These are phyloP conservation scores for Pterostichus madidus DNA, from an alignment of 2,888 invertebrate genomes.

Conservation along the genomic window DNA sequence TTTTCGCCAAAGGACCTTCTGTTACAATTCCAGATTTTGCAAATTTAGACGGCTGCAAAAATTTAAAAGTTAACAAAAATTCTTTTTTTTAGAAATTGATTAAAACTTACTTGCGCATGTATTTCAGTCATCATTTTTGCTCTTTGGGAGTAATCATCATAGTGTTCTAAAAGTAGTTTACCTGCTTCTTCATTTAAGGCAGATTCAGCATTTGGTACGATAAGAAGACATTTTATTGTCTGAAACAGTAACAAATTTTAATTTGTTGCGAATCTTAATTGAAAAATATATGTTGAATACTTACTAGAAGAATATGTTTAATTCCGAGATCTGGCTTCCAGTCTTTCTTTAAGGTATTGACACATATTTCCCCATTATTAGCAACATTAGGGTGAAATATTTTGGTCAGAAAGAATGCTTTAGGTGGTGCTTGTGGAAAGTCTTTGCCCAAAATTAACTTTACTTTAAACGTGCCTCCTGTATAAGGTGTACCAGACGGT, in stretches of 20 bases:
- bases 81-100: conserved; percentile 30
- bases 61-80: conserved; percentile 49
- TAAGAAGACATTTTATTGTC: conserved; percentile 96
- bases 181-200: conserved; percentile 98
- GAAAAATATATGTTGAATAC: conserved; percentile 70
- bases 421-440: conserved; percentile 95
- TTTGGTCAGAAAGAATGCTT: conserved; percentile 95
- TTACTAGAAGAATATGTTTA: conserved; percentile 93
- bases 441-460: conserved; percentile 94
- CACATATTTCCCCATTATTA: conserved; percentile 96
- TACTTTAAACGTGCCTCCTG: conserved; percentile 92
- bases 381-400: conserved; percentile 99
- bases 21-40: conserved; percentile 77
- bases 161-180: conserved; percentile 93
- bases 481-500: conserved; percentile 91
- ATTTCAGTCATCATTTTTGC: conserved; percentile 96
- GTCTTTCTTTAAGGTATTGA: conserved; percentile 96
- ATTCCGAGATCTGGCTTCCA: conserved; percentile 98
- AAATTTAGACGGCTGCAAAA: conserved; percentile 79
- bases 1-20: conserved; percentile 89
- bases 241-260: conserved; percentile 74
- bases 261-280: background rate
- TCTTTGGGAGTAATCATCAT: conserved; percentile 93
- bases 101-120: conserved; percentile 85
- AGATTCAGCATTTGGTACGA: conserved; percentile 98